Conservation (phyloP, 1,140 invertebrate genomes). For the Sesamia nonagrioides region DNA sequence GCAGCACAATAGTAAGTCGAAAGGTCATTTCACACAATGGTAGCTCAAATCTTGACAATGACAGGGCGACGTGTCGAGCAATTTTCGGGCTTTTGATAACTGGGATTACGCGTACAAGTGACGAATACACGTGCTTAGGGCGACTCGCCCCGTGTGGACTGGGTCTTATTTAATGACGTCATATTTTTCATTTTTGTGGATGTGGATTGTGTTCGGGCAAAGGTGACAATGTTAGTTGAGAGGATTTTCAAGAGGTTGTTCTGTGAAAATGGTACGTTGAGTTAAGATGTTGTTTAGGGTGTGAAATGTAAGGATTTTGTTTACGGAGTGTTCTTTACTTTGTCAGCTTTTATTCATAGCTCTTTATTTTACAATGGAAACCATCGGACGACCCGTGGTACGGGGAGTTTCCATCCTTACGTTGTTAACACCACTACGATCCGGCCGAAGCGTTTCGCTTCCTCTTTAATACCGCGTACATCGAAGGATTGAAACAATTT, state of each 20-base stretch:
- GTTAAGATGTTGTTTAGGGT: background rate
- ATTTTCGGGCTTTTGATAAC: constrained; percentile 69
- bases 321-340: background rate
- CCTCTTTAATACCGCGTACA: too few species aligned
- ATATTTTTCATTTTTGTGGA: constrained; percentile 50
- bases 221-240: constrained; percentile 27
- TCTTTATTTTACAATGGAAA: too few species aligned
- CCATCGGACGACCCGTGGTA: too few species aligned
- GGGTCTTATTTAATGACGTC: constrained; percentile 24
- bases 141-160: constrained; percentile 4
- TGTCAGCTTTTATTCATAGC: background rate
- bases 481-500: too few species aligned
- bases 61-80: constrained; percentile 63
- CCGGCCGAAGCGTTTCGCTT: too few species aligned
- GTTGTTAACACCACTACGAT: too few species aligned
- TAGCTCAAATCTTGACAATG: constrained; percentile 69
- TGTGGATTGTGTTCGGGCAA: constrained; percentile 9
- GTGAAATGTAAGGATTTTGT: background rate
- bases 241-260: background rate
- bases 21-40: constrained; percentile 58
- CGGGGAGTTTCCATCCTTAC: too few species aligned
- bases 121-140: constrained; percentile 62
- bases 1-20: constrained; percentile 49
- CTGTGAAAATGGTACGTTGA: background rate
- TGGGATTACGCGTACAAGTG: constrained; percentile 61